Conservation (phyloP, 2,888 invertebrate genomes). For the Adelphocoris suturalis region DNA sequence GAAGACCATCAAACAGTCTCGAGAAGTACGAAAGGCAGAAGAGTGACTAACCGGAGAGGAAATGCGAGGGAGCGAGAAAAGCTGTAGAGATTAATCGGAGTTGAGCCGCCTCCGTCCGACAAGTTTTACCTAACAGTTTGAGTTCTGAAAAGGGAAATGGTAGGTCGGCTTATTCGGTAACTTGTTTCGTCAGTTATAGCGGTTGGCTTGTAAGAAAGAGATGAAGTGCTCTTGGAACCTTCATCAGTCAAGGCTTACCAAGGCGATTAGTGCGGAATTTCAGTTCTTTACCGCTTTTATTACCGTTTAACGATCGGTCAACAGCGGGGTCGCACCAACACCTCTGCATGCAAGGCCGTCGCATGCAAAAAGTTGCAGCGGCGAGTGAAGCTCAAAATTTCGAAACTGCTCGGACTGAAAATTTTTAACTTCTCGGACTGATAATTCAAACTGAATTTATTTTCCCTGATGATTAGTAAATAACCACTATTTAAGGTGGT, state of each 20-base stretch:
- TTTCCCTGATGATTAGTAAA: too few relatives aligned
- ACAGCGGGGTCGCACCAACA: too few relatives aligned
- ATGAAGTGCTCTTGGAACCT: background rate
- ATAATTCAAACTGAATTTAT: too few relatives aligned
- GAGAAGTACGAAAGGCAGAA: background rate
- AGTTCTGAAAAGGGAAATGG: constrained; percentile 30
- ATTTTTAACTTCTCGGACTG: too few relatives aligned
- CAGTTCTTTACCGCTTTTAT: background rate
- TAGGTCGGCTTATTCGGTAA: constrained; percentile 41
- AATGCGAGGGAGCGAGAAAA: constrained; percentile 15
- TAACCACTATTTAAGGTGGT: too few relatives aligned
- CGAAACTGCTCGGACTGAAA: too few relatives aligned
- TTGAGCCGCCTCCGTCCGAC: constrained; percentile 54
- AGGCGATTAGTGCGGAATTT: constrained; percentile 3
- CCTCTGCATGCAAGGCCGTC: too few relatives aligned
- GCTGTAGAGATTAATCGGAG: constrained; percentile 56
- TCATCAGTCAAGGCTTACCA: background rate
- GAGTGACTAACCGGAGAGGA: background rate
- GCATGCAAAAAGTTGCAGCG: too few relatives aligned
- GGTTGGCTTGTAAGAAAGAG: constrained; percentile 16
- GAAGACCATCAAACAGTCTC: constrained; percentile 26
- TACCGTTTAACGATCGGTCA: background rate
- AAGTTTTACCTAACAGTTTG: constrained; percentile 56
- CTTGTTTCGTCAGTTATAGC: constrained; percentile 41
- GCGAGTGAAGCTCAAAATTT: too few relatives aligned